phyloP scores from a whole-genome alignment of 2,888 invertebrate genomes.

The Rhamnusium bicolor region DNA sequence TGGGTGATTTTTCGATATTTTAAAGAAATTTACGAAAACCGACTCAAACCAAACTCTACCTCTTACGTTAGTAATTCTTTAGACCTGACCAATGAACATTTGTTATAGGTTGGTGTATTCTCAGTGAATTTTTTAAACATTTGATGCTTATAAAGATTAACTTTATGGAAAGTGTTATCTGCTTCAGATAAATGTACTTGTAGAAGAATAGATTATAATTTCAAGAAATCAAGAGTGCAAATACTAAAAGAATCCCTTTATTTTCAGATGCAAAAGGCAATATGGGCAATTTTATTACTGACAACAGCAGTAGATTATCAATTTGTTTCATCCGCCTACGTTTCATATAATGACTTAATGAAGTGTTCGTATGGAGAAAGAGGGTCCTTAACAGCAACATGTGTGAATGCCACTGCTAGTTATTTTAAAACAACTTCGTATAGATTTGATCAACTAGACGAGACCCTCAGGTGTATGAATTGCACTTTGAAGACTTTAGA shows the following conservation, averaged over 20 bases:
- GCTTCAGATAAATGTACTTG: background rate
- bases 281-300: slow-evolving; percentile 39
- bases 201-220: slow-evolving; percentile 5
- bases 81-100: no score
- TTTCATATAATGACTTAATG: slow-evolving; percentile 51
- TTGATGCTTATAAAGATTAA: no score
- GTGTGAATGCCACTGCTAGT: slow-evolving; percentile 64
- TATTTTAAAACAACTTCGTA: slow-evolving; percentile 67
- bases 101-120: no score
- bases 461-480: slow-evolving; percentile 65
- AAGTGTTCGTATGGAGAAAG: slow-evolving; percentile 68
- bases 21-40: no score
- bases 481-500: slow-evolving; percentile 63
- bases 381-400: slow-evolving; percentile 69
- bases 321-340: slow-evolving; percentile 22
- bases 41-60: no score
- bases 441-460: slow-evolving; percentile 68
- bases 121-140: no score
- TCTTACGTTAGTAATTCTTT: no score
- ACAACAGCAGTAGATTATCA: slow-evolving; percentile 6
- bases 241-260: slow-evolving; percentile 43
- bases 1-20: no score
- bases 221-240: slow-evolving; percentile 10
- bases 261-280: slow-evolving; percentile 46
- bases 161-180: background rate